Base-by-base conservation (phyloP, 1,140 invertebrate genomes). In the Polyergus mexicanus region DNA sequence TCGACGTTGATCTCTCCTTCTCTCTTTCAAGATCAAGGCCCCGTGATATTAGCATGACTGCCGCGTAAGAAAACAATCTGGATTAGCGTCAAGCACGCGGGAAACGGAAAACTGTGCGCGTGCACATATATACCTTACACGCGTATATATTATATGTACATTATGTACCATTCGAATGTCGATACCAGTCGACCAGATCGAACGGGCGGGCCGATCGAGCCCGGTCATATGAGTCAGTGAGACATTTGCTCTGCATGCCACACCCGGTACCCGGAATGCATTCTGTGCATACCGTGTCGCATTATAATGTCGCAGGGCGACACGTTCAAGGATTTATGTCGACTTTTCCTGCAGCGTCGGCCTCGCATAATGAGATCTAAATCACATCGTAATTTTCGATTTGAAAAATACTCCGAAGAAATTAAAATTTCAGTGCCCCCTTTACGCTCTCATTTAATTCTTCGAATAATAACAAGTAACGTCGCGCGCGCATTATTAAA, bases 211-310 rank as follows among this genome's bases (percentile, higher is more conserved):
- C 63, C 60, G 54, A 75, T 65, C 76, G 51, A 71, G 72, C 22
- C 35, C 58, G 84, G 85, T 78, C 90, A 90, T 90, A 86, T 92
- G 91, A 92, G 91, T 92, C 91, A 92, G 91, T 92, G 86, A 92
- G 90, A 92, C 90, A 83, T 90, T 92, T 85, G 87, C 84, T 85
- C 86, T 66, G 91, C 68, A 65, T 86, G 90, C 89, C 91, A 92
- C 91, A 83, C 91, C 90, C 86, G 90, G 76, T 66, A 85, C 41
- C 41, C 41, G 41, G 41, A 44, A 44, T 86, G 86, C 83, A 88
- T 92, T 91, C 89, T 92, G 86, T 88, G 88, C 86, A 92, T 91
- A 91, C 91, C 89, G 68, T 62, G 56, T 62, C 71, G 77, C 60
- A 75, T 41, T 83, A 77, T 68, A 86, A 69, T 75, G 69, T 22